Evolutionary conservation across 2,797 vertebrate genomes (phyloP).

Genomic region (Galagoides demidoff): DNA sequence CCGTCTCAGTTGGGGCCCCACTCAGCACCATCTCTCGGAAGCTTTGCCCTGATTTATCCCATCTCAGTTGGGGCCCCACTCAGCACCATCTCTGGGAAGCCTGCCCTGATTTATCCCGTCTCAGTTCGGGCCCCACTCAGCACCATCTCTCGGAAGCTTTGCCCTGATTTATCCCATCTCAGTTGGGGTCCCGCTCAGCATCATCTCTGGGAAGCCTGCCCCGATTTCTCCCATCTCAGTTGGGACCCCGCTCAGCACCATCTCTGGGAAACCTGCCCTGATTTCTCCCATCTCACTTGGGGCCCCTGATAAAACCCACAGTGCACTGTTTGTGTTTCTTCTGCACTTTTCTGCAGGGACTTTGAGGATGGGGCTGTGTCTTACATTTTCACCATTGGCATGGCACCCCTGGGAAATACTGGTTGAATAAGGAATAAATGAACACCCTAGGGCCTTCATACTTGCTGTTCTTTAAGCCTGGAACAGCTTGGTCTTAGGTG

Average conservation of each 20-base stretch:
- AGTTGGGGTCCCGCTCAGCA: neutral
- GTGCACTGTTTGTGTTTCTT: neutral
- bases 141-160: neutral
- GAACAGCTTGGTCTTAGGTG: neutral
- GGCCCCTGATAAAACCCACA: neutral
- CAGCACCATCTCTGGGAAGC: neutral
- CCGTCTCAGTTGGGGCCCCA: neutral
- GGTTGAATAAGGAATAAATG: neutral
- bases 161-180: neutral
- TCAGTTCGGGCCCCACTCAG: neutral
- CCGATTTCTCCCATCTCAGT: neutral
- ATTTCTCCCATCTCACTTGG: neutral
- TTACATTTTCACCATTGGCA: neutral
- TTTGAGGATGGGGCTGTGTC: neutral
- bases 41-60: neutral
- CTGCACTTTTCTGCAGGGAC: neutral
- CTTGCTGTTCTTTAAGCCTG: neutral
- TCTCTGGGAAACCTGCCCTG: neutral
- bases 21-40: neutral
- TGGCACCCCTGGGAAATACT: neutral
- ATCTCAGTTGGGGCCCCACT: neutral
- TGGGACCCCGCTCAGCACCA: neutral
- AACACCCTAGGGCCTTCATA: neutral
- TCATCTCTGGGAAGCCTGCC: neutral
- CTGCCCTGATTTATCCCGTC: neutral